Evolutionary conservation across 2,113 vertebrate genomes (phyloP).

Genomic region (Tamias sibiricus): DNA sequence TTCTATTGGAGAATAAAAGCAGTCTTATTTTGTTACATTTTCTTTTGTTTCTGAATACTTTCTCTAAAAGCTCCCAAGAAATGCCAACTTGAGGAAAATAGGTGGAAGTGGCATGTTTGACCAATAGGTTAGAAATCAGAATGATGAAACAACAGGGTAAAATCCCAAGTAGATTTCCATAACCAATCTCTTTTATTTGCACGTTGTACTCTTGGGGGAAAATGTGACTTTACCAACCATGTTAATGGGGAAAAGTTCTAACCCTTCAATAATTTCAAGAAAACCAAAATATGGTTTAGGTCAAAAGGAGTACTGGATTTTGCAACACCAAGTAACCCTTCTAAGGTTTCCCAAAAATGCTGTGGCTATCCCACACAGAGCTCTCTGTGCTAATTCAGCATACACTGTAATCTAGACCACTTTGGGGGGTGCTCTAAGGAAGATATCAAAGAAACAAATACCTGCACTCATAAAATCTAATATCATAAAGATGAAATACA

Average conservation of each 20-base stretch:
- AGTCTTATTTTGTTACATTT: not conserved
- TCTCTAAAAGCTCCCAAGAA: not conserved
- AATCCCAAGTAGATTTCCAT: not conserved
- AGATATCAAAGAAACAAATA: conserved; percentile 2
- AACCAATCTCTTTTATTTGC: conserved; percentile 1
- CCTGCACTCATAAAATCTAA: not conserved
- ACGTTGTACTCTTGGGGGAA: conserved; percentile 51
- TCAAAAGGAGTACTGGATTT: conserved; percentile 74
- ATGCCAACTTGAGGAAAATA: not conserved
- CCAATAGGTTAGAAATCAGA: not conserved
- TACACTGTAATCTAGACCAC: not conserved
- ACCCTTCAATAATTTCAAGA: conserved; percentile 73
- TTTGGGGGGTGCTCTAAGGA: not conserved
- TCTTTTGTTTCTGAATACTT: conserved; percentile 30
- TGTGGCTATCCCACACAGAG: conserved; percentile 61
- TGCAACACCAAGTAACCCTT: conserved; percentile 70
- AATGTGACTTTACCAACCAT: conserved; percentile 69
- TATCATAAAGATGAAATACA: not conserved
- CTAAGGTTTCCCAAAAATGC: conserved; percentile 70
- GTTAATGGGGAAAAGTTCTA: conserved; percentile 59
- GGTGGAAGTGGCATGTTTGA: not conserved
- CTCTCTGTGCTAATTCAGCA: conserved; percentile 64
- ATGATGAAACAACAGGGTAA: not conserved
- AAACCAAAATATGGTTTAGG: conserved; percentile 75
- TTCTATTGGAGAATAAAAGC: not conserved